Conservation (phyloP, 2,888 invertebrate genomes). For the Drosophila putrida region DNA sequence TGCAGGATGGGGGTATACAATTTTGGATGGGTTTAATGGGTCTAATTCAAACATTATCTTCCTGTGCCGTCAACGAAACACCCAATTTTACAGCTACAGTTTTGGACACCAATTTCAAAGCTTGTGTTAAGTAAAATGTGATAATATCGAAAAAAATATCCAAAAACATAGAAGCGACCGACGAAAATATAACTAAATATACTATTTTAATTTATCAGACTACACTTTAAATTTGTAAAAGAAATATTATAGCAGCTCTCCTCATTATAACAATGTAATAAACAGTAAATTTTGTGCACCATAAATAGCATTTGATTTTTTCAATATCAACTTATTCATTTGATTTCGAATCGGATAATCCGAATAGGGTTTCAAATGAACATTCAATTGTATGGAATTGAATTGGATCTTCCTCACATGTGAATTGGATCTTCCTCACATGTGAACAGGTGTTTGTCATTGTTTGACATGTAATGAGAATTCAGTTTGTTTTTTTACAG, state of each 20-base stretch:
- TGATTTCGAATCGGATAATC: neutral
- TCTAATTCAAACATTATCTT: no score
- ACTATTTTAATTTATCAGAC: no score
- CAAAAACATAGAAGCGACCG: neutral
- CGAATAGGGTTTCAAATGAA: neutral
- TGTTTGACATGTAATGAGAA: slow-evolving; percentile 39
- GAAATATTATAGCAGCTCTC: no score
- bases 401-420: neutral
- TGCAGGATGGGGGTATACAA: neutral
- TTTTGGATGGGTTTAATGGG: neutral
- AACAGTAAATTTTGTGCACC: no score
- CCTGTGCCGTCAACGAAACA: no score
- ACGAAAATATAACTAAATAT: neutral
- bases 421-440: slow-evolving; percentile 13
- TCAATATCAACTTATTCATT: neutral
- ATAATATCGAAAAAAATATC: neutral
- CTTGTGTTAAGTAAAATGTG: no score
- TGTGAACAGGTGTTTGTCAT: slow-evolving; percentile 58
- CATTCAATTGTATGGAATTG: neutral
- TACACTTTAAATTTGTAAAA: no score
- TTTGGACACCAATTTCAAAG: no score
- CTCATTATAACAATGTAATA: no score
- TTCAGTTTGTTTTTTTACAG: neutral
- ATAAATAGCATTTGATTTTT: no score
- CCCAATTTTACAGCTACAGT: no score